Percentiles rank a stretch among this genome's conserved stretches.
Conservation (phyloP, 2,888 invertebrate genomes). For the Pammene fasciana region DNA sequence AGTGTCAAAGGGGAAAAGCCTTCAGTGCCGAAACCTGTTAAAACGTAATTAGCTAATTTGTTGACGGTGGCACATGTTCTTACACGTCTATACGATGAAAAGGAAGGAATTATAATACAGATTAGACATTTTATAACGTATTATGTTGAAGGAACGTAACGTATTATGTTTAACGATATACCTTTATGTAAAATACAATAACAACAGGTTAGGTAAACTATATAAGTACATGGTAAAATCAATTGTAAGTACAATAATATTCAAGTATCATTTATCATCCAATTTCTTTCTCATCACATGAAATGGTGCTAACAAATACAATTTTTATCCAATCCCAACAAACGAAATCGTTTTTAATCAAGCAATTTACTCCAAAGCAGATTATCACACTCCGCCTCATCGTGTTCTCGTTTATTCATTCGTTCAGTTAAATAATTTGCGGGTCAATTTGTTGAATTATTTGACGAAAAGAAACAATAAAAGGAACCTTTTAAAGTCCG, state of each 20-base stretch:
- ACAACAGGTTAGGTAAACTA: too few relatives aligned
- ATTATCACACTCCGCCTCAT: constrained; percentile 31
- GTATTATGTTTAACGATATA: too few relatives aligned
- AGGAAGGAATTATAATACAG: constrained; percentile 6
- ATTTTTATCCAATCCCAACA: constrained; percentile 16
- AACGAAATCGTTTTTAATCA: constrained; percentile 45
- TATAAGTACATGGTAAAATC: not conserved
- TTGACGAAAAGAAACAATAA: constrained; percentile 45
- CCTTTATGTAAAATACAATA: too few relatives aligned
- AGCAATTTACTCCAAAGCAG: constrained; percentile 38
- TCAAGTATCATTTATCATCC: too few relatives aligned
- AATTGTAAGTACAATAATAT: not conserved
- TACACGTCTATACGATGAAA: constrained; percentile 13
- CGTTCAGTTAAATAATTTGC: constrained; percentile 50
- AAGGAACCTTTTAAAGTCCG: constrained; percentile 46
- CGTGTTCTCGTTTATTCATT: constrained; percentile 41
- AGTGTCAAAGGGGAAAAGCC: constrained; percentile 32
- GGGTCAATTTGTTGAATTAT: constrained; percentile 50
- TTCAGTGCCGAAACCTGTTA: constrained; percentile 30
- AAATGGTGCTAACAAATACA: not conserved
- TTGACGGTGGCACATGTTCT: constrained; percentile 28
- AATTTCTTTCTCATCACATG: too few relatives aligned
- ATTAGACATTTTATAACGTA: too few relatives aligned
- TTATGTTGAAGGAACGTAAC: too few relatives aligned
- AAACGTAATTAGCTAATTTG: constrained; percentile 42